Conservation (phyloP, 2,888 invertebrate genomes). For the Lochmaea capreae region DNA sequence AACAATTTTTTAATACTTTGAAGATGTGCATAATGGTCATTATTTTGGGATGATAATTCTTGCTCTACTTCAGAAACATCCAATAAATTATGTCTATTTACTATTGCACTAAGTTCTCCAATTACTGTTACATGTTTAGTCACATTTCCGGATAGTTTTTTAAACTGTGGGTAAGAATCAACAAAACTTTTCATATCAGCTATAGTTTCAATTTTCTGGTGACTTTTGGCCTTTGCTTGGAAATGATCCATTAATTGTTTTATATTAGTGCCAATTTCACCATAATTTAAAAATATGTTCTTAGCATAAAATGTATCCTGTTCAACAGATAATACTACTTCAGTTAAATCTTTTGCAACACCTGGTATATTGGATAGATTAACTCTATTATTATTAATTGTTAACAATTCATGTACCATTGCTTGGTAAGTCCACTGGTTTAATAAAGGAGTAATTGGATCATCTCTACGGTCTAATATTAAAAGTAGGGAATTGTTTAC, state of each 20-base stretch:
- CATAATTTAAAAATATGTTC: slow-evolving; percentile 96
- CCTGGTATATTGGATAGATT: slow-evolving; percentile 85
- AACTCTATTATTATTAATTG: slow-evolving; percentile 94
- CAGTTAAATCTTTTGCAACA: slow-evolving; percentile 41
- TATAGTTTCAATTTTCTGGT: slow-evolving; percentile 97
- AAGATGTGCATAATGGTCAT: slow-evolving; percentile 81
- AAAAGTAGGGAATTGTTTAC: slow-evolving; percentile 83
- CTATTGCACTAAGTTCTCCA: slow-evolving; percentile 90
- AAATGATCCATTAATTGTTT: slow-evolving; percentile 98
- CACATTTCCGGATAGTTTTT: slow-evolving; percentile 95
- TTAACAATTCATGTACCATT: slow-evolving; percentile 98
- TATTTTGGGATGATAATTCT: slow-evolving; percentile 88
- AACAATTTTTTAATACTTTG: slow-evolving; percentile 84
- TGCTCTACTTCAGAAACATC: slow-evolving; percentile 95
- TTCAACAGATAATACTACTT: slow-evolving; percentile 92
- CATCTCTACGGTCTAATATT: slow-evolving; percentile 92
- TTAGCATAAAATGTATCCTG: slow-evolving; percentile 98
- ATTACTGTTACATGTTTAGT: slow-evolving; percentile 98
- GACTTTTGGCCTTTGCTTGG: slow-evolving; percentile 88
- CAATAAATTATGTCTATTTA: slow-evolving; percentile 81
- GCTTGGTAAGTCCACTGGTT: slow-evolving; percentile 99
- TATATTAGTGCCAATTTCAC: slow-evolving; percentile 97
- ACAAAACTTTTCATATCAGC: slow-evolving; percentile 99
- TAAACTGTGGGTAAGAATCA: slow-evolving; percentile 97
- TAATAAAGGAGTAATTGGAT: slow-evolving; percentile 94